These are phyloP conservation scores for Malaclemys terrapin DNA, from an alignment of 2,113 vertebrate species.

Conservation along the genomic window DNA sequence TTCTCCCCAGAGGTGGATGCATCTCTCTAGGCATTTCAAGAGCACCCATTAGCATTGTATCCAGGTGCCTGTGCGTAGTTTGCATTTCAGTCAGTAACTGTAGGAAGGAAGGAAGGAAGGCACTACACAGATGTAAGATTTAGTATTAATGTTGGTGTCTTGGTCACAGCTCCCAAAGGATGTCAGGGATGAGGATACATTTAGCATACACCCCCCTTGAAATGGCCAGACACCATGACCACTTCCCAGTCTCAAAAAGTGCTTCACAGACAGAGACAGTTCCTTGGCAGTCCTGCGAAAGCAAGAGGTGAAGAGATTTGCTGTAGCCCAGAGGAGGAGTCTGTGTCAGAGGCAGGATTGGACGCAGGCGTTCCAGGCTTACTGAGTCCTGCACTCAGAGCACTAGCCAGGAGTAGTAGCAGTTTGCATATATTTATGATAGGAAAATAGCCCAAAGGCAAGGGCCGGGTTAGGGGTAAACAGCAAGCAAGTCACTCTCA, in stretches of 20 bases:
- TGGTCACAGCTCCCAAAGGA: neutral
- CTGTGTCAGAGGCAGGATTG: neutral
- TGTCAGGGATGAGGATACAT: neutral
- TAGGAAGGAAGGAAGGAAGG: neutral
- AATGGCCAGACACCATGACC: constrained; percentile 2
- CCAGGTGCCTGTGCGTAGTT: neutral
- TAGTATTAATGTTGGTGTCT: neutral
- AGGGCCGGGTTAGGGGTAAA: neutral
- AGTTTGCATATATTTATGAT: neutral
- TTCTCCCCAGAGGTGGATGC: neutral
- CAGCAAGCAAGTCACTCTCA: neutral
- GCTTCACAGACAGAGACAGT: neutral
- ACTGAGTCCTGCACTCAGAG: neutral
- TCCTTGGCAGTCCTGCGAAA: neutral
- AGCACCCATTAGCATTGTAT: neutral
- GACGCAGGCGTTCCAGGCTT: neutral
- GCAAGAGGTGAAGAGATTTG: neutral
- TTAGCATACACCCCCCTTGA: neutral
- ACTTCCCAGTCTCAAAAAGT: neutral
- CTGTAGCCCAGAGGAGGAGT: neutral
- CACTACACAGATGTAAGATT: neutral
- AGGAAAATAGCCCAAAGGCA: neutral
- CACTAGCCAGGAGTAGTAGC: neutral
- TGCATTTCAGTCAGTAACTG: neutral
- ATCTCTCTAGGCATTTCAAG: constrained; percentile 9